These are phyloP conservation scores for Euthynnus affinis DNA, from an alignment of 2,797 vertebrate species.

Conservation along the genomic window DNA sequence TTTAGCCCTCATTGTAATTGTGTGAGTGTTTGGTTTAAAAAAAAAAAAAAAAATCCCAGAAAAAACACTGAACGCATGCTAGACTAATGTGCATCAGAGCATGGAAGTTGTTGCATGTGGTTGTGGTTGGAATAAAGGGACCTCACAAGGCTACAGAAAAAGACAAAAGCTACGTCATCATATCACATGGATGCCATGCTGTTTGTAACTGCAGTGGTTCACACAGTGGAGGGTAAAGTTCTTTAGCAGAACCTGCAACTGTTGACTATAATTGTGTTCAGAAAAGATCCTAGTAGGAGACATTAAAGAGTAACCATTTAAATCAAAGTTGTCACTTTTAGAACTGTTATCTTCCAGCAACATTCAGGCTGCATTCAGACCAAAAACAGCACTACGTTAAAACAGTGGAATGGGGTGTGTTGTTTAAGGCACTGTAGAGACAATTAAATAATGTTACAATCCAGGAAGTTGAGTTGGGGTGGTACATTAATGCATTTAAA, in stretches of 20 bases:
- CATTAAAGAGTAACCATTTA: neutral
- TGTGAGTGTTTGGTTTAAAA: slow-evolving; percentile 48
- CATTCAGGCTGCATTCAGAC: no score
- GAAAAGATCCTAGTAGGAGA: neutral
- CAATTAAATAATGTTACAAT: no score
- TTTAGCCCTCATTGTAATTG: slow-evolving; percentile 46
- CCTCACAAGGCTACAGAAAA: slow-evolving; percentile 1
- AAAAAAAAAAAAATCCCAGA: no score
- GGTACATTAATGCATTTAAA: no score
- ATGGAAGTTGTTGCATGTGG: slow-evolving; percentile 77
- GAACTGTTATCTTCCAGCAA: neutral
- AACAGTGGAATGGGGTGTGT: no score
- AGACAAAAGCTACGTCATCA: neutral
- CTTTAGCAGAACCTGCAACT: neutral
- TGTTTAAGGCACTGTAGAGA: no score
- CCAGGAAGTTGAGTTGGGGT: no score
- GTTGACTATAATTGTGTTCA: neutral
- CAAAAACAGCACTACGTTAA: no score
- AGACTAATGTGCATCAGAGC: slow-evolving; percentile 79
- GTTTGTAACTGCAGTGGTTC: slow-evolving; percentile 2
- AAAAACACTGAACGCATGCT: slow-evolving; percentile 72
- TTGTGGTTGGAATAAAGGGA: slow-evolving; percentile 39
- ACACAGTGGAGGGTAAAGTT: neutral
- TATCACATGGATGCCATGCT: neutral
- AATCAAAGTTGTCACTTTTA: neutral